A percentile compares a stretch with the other conserved stretches of the same genome.
Evolutionary conservation across 2,113 vertebrate species (phyloP).

Genomic region (Cyprinus carpio): DNA sequence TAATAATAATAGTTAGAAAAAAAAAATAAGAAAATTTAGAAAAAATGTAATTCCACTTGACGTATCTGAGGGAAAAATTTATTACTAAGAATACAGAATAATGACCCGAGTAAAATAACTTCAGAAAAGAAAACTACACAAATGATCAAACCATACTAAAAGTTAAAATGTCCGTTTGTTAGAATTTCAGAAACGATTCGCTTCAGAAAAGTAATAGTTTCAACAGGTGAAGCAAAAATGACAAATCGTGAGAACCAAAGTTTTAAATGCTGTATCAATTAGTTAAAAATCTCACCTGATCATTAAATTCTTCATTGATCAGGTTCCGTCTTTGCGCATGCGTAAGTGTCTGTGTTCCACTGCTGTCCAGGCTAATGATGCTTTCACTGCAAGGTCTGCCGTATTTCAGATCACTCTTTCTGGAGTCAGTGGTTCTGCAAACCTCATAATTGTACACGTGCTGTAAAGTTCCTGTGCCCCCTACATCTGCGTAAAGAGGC

Average conservation of each 20-base stretch:
- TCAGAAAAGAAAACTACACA: too few relatives aligned
- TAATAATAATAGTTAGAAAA: too few relatives aligned
- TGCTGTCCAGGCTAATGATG: conserved; percentile 52
- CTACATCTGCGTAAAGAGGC: conserved; percentile 58
- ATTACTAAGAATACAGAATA: too few relatives aligned
- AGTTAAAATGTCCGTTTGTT: too few relatives aligned
- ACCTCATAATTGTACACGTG: conserved; percentile 59
- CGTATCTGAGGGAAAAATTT: too few relatives aligned
- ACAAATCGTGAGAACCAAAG: too few relatives aligned
- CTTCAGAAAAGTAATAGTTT: background rate
- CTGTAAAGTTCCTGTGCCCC: conserved; percentile 58
- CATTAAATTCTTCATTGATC: background rate
- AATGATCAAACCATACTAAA: too few relatives aligned
- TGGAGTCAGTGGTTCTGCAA: conserved; percentile 56
- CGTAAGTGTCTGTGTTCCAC: conserved; percentile 44
- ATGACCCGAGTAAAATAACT: too few relatives aligned
- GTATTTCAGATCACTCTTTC: conserved; percentile 58
- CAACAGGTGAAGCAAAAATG: too few relatives aligned
- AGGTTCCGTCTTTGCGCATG: conserved; percentile 16
- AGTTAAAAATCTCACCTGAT: conserved; percentile 38
- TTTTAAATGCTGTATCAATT: too few relatives aligned
- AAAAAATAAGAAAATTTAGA: too few relatives aligned
- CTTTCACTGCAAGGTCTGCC: conserved; percentile 46
- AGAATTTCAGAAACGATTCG: background rate
- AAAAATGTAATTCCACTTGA: too few relatives aligned